phyloP scores from a whole-genome alignment of 2,888 invertebrate genomes.

The Aleiodes testaceus region DNA sequence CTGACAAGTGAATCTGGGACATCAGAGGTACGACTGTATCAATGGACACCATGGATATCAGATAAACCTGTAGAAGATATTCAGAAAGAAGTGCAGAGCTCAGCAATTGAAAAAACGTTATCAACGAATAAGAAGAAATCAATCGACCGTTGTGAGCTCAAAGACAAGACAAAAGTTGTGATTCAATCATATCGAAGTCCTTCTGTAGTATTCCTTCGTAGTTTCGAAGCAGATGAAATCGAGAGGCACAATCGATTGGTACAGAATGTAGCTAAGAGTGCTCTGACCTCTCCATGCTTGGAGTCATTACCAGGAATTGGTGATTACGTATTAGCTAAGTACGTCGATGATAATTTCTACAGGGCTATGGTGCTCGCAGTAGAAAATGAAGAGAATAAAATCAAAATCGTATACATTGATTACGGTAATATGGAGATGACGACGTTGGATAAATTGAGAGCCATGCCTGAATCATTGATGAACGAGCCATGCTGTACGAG shows the following conservation, averaged over 20 bases:
- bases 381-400: slow-evolving; percentile 44
- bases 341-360: slow-evolving; percentile 63
- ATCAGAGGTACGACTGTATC: not conserved
- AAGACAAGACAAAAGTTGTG: slow-evolving; percentile 20
- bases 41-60: slow-evolving; percentile 16
- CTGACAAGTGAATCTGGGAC: not conserved
- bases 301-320: slow-evolving; percentile 56
- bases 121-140: not conserved
- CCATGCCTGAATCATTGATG: slow-evolving; percentile 60
- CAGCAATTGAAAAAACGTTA: not conserved
- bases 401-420: slow-evolving; percentile 64
- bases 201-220: slow-evolving; percentile 53
- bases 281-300: slow-evolving; percentile 59
- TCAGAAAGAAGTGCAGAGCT: not conserved
- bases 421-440: slow-evolving; percentile 65
- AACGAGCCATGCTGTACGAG: slow-evolving; percentile 49
- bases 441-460: slow-evolving; percentile 53
- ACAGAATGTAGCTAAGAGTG: slow-evolving; percentile 61
- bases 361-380: slow-evolving; percentile 63
- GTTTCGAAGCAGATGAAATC: slow-evolving; percentile 52
- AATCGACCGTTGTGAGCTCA: not conserved
- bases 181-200: slow-evolving; percentile 30
- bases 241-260: slow-evolving; percentile 57
- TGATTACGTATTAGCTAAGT: slow-evolving; percentile 64
- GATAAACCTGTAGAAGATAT: not conserved